Evolutionary conservation across 2,797 vertebrate species (phyloP), one percentile per base, ranked within the genome.

Genomic region (Chloroceryle amazona): DNA sequence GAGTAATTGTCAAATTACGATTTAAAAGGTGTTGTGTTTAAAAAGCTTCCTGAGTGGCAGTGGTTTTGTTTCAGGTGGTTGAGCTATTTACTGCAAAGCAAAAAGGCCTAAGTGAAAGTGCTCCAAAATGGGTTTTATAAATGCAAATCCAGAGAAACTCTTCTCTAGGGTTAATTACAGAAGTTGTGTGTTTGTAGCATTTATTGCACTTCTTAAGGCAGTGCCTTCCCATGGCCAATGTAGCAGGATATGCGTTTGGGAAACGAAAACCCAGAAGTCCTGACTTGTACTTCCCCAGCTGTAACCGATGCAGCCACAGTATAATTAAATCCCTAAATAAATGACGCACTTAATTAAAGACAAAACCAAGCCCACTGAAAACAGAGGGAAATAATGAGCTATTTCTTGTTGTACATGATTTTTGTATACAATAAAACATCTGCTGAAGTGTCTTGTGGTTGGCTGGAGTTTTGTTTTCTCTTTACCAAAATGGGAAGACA

Each of bases 361-460:
- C 85, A 95, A 92, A 95, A 92, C 5, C 58, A 66, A 90, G 62
- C 31, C 73, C 86, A 90, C 73, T 91, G 95, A 86, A 97, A 91
- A 81, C 0, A 1, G 61, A 75, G 49, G 13, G 37, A 85, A 96
- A 85, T 93, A 78, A 91, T 79, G 79, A 93, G 72, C 68, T 71
- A 57, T 67, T 93, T 91, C 75, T 85, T 86, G 67, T 87, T 71
- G 41, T 65, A 83, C 81, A 47, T 20, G 11, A 54, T 85, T 35
- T 82, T 78, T 81, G 41, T 82, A 72, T 86, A 78, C 35, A 82
- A 81, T 79, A 88, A 88, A 92, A 72, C 89, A 63, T n/a, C 54
- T 91, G 91, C 65, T 86, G 9, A 88, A 92, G 82, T 51, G 22
- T 75, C 93, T 82, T 84, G 87, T 58, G 85, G 91, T 73, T 96